A percentile compares a stretch with the other conserved stretches of the same genome.
phyloP scores from a whole-genome alignment of 2,113 vertebrate species.

The Vombatus ursinus region DNA sequence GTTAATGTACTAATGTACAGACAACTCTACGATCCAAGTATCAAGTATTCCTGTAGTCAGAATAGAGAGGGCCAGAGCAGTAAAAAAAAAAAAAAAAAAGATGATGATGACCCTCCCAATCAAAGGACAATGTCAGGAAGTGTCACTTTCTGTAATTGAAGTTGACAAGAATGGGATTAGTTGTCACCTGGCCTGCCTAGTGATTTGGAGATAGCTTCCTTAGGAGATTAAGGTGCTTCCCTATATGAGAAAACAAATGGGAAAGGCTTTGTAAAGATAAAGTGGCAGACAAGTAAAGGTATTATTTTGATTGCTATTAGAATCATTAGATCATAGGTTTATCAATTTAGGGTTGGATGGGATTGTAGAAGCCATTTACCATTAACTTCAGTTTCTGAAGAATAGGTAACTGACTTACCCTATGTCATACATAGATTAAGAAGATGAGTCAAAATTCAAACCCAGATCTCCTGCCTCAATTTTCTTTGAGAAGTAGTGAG shows the following conservation, averaged over 20 bases:
- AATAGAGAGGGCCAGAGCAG: neutral
- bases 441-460: neutral
- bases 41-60: slow-evolving; percentile 34
- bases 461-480: neutral
- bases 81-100: slow-evolving; percentile 36
- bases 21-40: neutral
- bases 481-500: neutral
- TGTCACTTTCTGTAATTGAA: slow-evolving; percentile 4
- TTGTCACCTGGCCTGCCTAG: neutral
- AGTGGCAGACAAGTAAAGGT: neutral
- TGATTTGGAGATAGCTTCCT: neutral
- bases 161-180: neutral
- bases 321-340: neutral
- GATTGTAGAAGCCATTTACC: neutral
- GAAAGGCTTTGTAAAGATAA: neutral
- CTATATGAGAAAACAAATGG: neutral
- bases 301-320: neutral
- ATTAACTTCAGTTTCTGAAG: neutral
- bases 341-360: neutral
- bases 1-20: neutral
- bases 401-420: neutral
- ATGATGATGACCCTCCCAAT: neutral
- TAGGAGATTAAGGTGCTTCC: neutral
- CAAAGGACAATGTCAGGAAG: slow-evolving; percentile 15
- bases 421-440: neutral